A percentile compares a stretch with the other conserved stretches of the same genome.
Evolutionary conservation across 2,113 vertebrate species (phyloP).

Genomic region (Catharus minimus): DNA sequence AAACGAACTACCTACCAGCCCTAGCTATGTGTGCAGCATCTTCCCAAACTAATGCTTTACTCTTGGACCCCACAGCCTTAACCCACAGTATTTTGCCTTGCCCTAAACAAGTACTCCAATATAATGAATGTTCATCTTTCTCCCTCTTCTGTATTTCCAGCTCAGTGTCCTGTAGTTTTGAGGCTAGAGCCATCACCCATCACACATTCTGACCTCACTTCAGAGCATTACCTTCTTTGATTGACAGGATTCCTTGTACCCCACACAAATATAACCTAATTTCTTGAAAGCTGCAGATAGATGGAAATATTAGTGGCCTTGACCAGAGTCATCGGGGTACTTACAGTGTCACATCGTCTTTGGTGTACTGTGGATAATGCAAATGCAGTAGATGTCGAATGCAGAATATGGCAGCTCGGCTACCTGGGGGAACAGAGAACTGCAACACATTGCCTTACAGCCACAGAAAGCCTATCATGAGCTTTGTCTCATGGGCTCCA

Average conservation of each 20-base stretch:
- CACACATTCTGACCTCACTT: background rate
- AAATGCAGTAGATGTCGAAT: background rate
- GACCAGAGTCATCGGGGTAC: background rate
- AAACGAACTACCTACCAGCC: background rate
- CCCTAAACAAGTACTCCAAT: background rate
- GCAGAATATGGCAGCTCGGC: background rate
- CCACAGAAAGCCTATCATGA: background rate
- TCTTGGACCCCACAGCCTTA: background rate
- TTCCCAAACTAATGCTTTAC: background rate
- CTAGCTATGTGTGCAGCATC: background rate
- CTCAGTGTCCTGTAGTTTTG: background rate
- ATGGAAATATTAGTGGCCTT: background rate
- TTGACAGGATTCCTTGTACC: background rate
- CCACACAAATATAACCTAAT: background rate
- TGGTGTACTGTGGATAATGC: background rate
- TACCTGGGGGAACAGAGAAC: background rate
- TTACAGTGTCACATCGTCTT: background rate
- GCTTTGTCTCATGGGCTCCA: rapidly evolving
- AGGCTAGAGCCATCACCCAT: background rate
- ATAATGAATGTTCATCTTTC: background rate
- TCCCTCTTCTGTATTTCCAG: background rate
- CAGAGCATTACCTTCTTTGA: background rate
- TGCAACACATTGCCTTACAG: background rate
- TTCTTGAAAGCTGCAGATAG: background rate
- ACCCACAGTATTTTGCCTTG: background rate